Evolutionary conservation across 2,797 vertebrate species (phyloP).

Genomic region (Heteromormyrus szaboi): DNA sequence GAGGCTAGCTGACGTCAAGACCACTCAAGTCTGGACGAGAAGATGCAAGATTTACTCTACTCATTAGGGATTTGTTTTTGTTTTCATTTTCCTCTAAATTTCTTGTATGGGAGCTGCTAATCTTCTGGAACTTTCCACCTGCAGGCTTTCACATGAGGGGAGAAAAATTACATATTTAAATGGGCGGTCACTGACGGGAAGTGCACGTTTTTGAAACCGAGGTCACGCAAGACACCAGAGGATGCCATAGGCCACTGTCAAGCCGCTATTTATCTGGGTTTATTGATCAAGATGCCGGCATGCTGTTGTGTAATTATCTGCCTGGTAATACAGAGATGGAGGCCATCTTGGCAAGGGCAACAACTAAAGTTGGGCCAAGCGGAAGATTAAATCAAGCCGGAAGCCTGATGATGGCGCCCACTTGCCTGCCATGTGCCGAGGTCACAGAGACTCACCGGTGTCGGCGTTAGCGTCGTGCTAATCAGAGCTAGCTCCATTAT

Average conservation of each 20-base stretch:
- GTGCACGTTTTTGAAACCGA: background rate
- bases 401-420: background rate
- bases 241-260: background rate
- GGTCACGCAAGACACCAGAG: background rate
- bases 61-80: background rate
- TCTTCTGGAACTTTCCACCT: background rate
- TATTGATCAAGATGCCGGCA: conserved; percentile 24
- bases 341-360: conserved; percentile 52
- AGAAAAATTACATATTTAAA: background rate
- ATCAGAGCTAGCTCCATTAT: background rate
- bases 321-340: conserved; percentile 52
- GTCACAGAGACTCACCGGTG: background rate
- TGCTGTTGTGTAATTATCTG: conserved; percentile 45
- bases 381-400: background rate
- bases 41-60: background rate
- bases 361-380: conserved; percentile 26
- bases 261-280: conserved; percentile 24
- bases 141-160: background rate
- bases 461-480: no score
- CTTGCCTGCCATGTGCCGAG: background rate
- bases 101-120: background rate
- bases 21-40: background rate
- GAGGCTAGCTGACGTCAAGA: background rate
- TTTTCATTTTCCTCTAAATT: background rate
- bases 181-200: background rate